Base-by-base conservation (phyloP, 2,888 invertebrate genomes). In the Pyrocoelia pectoralis region DNA sequence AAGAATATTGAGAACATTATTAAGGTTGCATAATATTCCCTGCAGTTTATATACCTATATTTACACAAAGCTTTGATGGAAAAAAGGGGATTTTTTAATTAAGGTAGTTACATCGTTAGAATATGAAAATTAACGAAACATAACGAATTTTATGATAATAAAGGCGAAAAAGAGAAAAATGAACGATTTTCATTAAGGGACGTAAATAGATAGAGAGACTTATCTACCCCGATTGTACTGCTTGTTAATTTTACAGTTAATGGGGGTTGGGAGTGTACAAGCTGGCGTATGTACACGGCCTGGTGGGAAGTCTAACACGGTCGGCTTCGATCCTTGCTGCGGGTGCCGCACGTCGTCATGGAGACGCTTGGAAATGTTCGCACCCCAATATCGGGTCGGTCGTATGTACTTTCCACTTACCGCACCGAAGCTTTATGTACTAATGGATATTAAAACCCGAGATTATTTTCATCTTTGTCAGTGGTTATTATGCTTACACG, bases 291-390 rank as follows among this genome's bases (percentile, higher is more conserved):
- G 80, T 81, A 80, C 81, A 81, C 81, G 77, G 79, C 75, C 74
- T 80, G 80, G 80, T 80, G 81, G 81, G 77, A 81, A 80, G 78
- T 81, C 80, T 78, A 77, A 81, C 81, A 81, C 80, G 80, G 77
- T 76, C 73, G 74, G 78, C 78, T 81, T 80, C 80, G 81, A 80
- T 80, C 80, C 77, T 78, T 74, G 79, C 80, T 78, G 78, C 74
- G 77, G 80, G 79, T 76, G 79, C 77, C 77, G 77, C 72, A 67
- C 67, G 68, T 70, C 72, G 80, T 81, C 67, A 72, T 79, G 77
- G 73, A 73, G 65, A 80, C 80, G 61, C 54, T 46, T 54, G 46
- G 61, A 59, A 65, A 59, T 61, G 51, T 65, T 65, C 65, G 65
- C 65, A 65, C 65, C 65, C 65, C 53, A 41, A 54, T 33, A 43